These are phyloP conservation scores for Poeciliopsis infans DNA, from an alignment of 2,797 vertebrate species.

Conservation along the genomic window DNA sequence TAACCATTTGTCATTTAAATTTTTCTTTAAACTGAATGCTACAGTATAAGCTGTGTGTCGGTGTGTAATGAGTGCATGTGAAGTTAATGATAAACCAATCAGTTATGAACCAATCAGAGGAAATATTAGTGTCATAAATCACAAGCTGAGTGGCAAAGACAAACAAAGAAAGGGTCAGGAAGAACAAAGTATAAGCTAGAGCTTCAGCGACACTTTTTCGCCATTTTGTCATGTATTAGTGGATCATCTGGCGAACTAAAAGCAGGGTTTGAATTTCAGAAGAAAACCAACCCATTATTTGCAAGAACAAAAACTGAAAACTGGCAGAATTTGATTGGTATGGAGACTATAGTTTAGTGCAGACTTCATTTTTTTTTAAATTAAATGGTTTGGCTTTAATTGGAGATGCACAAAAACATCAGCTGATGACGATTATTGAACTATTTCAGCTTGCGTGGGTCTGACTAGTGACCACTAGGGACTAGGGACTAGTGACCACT, in stretches of 20 bases:
- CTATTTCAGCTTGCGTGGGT: background rate
- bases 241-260: background rate
- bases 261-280: background rate
- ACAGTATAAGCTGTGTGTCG: slow-evolving; percentile 18
- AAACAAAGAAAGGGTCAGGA: slow-evolving; percentile 13
- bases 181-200: background rate
- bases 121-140: slow-evolving; percentile 68
- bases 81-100: slow-evolving; percentile 58
- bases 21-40: slow-evolving; percentile 40
- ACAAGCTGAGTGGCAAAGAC: slow-evolving; percentile 38
- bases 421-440: background rate
- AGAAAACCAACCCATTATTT: background rate
- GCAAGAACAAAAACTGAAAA: background rate
- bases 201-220: background rate
- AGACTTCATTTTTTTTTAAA: background rate
- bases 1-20: slow-evolving; percentile 52
- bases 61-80: slow-evolving; percentile 41
- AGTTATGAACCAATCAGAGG: slow-evolving; percentile 65
- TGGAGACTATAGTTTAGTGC: background rate
- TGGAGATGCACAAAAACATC: background rate
- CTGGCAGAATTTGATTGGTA: background rate
- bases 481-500: too few relatives aligned
- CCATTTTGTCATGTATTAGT: background rate
- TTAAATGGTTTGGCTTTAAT: background rate
- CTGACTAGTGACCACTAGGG: background rate